Conservation (phyloP, 2,113 vertebrate genomes). For the Corythornis cristatus region DNA sequence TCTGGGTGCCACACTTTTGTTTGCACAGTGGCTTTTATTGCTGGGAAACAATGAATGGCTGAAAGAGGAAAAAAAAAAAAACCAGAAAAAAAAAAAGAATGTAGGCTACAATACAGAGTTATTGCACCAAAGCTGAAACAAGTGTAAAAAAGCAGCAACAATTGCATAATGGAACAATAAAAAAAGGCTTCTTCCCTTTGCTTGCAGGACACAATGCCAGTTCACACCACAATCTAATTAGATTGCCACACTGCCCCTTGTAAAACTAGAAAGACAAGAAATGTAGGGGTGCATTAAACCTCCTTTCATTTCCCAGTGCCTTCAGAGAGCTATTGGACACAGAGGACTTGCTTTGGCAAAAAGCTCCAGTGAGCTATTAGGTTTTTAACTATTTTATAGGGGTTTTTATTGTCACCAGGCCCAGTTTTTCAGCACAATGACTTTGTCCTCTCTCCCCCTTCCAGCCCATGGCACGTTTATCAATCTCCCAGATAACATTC, state of each 20-base stretch:
- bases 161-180: conserved; percentile 61
- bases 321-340: conserved; percentile 55
- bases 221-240: conserved; percentile 61
- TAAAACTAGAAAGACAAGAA: conserved; percentile 62
- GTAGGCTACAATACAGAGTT: conserved; percentile 1
- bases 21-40: neutral
- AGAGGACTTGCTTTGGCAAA: conserved; percentile 43
- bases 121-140: conserved; percentile 17
- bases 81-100: neutral
- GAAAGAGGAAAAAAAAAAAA: neutral
- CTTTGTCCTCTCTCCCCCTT: conserved; percentile 57
- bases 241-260: conserved; percentile 26
- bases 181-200: conserved; percentile 41
- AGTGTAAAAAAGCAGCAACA: conserved; percentile 38
- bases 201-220: conserved; percentile 41
- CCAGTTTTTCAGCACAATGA: conserved; percentile 51
- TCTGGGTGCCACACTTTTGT: neutral
- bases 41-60: neutral
- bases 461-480: conserved; percentile 18
- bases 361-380: conserved; percentile 65
- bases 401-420: conserved; percentile 41
- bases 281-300: conserved; percentile 61
- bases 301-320: conserved; percentile 52
- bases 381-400: conserved; percentile 67
- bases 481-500: conserved; percentile 41